A percentile compares a stretch with the other conserved stretches of the same genome.
These are phyloP conservation scores for Chrysodeixis includens DNA, from an alignment of 2,888 invertebrate species.

Conservation along the genomic window DNA sequence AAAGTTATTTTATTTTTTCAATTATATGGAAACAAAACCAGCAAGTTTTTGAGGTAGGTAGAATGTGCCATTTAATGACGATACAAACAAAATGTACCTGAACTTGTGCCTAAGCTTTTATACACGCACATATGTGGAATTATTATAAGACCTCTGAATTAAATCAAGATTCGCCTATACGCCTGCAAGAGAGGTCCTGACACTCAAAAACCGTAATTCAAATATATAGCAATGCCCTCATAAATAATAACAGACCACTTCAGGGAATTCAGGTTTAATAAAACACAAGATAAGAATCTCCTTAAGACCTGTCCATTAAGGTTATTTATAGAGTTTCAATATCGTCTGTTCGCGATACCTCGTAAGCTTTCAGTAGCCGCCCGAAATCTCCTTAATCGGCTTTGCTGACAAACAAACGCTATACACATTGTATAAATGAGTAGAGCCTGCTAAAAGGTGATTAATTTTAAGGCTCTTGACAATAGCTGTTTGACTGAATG, in stretches of 20 bases:
- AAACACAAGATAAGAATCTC: background rate
- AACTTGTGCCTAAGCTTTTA: no score
- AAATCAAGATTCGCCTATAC: no score
- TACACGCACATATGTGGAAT: no score
- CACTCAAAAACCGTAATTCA: no score
- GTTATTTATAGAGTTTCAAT: constrained; percentile 52
- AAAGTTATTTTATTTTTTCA: no score
- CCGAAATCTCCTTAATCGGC: constrained; percentile 69
- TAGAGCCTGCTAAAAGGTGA: background rate
- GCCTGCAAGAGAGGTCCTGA: no score
- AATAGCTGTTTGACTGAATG: background rate
- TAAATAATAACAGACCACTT: background rate
- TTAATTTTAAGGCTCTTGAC: constrained; percentile 2
- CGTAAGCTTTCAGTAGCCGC: constrained; percentile 64
- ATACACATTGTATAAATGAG: constrained; percentile 3
- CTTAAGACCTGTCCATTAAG: constrained; percentile 31
- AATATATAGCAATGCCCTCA: background rate
- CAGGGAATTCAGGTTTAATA: background rate
- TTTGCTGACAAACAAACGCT: constrained; percentile 57
- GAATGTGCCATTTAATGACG: no score
- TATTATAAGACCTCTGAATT: no score
- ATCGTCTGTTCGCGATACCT: constrained; percentile 54
- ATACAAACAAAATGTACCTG: no score
- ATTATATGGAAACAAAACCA: no score
- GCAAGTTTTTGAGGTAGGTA: no score